These are phyloP conservation scores for Troides aeacus DNA, from an alignment of 2,888 invertebrate genomes.

Conservation along the genomic window DNA sequence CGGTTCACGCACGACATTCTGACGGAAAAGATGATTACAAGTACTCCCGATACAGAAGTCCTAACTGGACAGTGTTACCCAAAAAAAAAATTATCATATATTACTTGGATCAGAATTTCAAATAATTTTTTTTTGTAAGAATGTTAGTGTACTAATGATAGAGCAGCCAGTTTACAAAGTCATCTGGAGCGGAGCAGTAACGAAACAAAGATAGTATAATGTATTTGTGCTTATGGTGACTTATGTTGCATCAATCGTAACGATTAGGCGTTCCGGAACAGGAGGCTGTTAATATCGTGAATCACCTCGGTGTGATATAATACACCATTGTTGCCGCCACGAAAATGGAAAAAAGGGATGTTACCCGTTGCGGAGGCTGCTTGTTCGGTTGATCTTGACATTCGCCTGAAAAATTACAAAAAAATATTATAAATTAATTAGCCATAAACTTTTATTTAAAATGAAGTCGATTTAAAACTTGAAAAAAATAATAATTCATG, in stretches of 20 bases:
- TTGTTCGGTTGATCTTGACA: conserved; percentile 76
- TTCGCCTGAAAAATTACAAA: conserved; percentile 73
- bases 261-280: conserved; percentile 44
- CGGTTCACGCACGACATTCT: no score
- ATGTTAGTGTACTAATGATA: background rate
- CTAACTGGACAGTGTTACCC: no score
- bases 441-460: background rate
- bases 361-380: conserved; percentile 52
- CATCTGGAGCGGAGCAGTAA: background rate
- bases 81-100: no score
- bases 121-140: no score
- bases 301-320: conserved; percentile 72
- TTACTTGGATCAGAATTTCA: no score
- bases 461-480: background rate
- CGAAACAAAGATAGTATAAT: background rate
- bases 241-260: conserved; percentile 41
- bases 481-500: background rate
- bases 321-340: conserved; percentile 48
- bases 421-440: background rate
- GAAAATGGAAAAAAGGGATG: conserved; percentile 45
- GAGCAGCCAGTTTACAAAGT: background rate
- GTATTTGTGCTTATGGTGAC: background rate
- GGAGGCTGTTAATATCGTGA: conserved; percentile 41
- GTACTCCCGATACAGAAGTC: no score
- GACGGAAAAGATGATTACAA: no score